Percentiles rank a stretch among this genome's conserved stretches.
Evolutionary conservation across 2,113 vertebrate genomes (phyloP).

Genomic region (Aphelocoma coerulescens): DNA sequence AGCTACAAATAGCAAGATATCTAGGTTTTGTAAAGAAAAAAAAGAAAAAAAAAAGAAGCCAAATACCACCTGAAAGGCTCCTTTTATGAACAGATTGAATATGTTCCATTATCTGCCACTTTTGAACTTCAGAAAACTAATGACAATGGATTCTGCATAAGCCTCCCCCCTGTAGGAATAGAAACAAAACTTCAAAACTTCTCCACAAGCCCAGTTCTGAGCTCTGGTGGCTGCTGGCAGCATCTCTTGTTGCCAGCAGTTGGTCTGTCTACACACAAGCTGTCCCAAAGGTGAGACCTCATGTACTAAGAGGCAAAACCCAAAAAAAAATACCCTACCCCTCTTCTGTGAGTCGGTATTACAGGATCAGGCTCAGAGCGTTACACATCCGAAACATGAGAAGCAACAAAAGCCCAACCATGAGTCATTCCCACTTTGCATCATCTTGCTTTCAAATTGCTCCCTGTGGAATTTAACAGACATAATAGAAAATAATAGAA

Average conservation of each 20-base stretch:
- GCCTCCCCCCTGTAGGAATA: accelerated
- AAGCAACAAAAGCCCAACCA: background rate
- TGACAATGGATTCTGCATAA: background rate
- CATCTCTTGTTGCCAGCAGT: accelerated
- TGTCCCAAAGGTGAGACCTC: background rate
- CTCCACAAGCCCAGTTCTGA: background rate
- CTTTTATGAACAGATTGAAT: background rate
- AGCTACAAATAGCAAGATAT: background rate
- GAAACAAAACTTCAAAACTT: background rate
- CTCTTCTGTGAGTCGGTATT: background rate
- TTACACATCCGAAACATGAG: background rate
- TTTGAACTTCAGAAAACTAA: background rate
- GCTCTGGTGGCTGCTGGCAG: background rate
- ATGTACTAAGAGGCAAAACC: background rate
- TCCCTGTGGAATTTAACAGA: constrained; percentile 19
- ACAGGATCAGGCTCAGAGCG: background rate
- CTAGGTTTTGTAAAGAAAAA: background rate
- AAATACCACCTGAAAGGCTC: background rate
- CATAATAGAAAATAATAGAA: constrained; percentile 36
- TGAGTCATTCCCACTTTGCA: background rate
- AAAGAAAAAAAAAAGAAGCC: accelerated
- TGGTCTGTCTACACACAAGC: background rate
- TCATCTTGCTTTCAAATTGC: constrained; percentile 1
- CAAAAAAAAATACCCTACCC: background rate
- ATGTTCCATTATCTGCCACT: background rate